Base-by-base conservation (phyloP, 2,888 invertebrate genomes). In the Adineta ricciae region DNA sequence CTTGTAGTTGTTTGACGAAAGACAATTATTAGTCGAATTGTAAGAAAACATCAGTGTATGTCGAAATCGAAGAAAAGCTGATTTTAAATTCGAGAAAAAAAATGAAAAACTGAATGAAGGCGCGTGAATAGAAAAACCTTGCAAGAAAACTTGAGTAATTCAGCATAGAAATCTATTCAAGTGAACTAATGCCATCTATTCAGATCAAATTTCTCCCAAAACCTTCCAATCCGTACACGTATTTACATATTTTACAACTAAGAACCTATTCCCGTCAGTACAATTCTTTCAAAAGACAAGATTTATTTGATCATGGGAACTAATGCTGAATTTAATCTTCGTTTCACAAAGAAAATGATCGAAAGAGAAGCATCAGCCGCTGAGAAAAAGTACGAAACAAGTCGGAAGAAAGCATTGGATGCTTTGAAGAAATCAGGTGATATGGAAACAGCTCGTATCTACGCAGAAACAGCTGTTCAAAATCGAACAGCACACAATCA, bases 361-460 rank as follows among this genome's bases (percentile, higher is more conserved):
- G 78, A 78, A 78, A 78, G n/a, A 78, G 78, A 38, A 78, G 78
- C 78, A 78, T 38, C 78, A 41, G 41, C 24, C 9, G 78, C 78
- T 19, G 38, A 38, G 8, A 78, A 78, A 78, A 41, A 78, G n/a
- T 78, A 78, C 41, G 41, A 38, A 11, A 16, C 41, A 41, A 38
- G 41, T 9, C 38, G 41, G 41, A 41, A 78, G 5, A 78, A 78
- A 78, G 78, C 78, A 38, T 41, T 41, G n/a, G 41, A 41, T 41
- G 41, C 78, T 11, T 78, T 78, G 16, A 41, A 38, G 41, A 38
- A 78, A 41, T 41, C 78, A 9, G 78, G 78, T 41, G 78, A 78
- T 78, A 41, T 78, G 11, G 78, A 78, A 78, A 41, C 78, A n/a
- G 78, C 78, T 41, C 38, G 41, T n/a, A 78, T 78, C 3, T 78